These are phyloP conservation scores for Oncorhynchus gorbuscha DNA, from an alignment of 2,113 vertebrate genomes.

Conservation along the genomic window DNA sequence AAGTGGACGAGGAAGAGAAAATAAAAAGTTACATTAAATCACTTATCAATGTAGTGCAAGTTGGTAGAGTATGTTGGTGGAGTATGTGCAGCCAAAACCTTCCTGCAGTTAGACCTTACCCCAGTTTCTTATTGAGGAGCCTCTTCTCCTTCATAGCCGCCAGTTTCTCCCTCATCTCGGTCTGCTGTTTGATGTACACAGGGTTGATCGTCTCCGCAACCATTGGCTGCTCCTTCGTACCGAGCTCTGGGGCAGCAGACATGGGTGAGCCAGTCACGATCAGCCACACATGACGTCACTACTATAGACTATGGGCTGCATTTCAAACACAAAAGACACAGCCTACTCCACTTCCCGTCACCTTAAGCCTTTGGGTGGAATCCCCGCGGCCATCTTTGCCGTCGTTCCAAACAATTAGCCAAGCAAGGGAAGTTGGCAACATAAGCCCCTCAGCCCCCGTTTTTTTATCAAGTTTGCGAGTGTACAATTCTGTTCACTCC, in stretches of 20 bases:
- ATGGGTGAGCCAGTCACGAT: neutral
- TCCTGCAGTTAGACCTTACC: conserved; percentile 53
- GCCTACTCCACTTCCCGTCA: no score
- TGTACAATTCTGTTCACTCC: no score
- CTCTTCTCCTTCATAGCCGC: conserved; percentile 90
- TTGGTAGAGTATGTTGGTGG: conserved; percentile 8
- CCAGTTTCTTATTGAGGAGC: conserved; percentile 84
- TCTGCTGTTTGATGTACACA: conserved; percentile 75
- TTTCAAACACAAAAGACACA: no score
- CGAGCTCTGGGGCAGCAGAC: conserved; percentile 70
- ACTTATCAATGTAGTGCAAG: neutral
- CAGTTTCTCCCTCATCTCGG: conserved; percentile 85
- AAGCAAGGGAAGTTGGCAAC: no score
- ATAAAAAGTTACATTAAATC: neutral
- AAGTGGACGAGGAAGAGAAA: no score
- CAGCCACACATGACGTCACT: neutral
- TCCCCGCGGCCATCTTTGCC: no score
- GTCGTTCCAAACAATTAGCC: no score
- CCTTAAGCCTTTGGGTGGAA: no score
- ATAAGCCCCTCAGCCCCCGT: no score
- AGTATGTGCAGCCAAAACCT: neutral
- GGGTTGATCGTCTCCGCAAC: conserved; percentile 85
- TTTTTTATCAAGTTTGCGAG: no score
- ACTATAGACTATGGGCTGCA: neutral
- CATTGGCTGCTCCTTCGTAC: conserved; percentile 87